Base-by-base conservation (phyloP, 2,797 vertebrate genomes). In the Acrossocheilus fasciatus region DNA sequence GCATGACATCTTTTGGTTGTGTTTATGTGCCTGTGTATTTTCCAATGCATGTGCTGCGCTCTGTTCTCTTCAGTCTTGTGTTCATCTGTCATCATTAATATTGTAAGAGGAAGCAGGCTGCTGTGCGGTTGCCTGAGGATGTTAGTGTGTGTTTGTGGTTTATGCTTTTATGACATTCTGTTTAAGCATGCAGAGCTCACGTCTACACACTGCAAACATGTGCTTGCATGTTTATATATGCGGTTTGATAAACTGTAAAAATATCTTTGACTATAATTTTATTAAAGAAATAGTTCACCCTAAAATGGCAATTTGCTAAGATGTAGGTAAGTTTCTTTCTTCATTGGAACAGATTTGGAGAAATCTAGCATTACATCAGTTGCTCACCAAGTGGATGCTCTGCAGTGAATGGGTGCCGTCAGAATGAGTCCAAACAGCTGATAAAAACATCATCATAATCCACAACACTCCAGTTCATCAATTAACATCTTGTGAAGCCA, bases 111-210 rank as follows among this genome's bases (percentile, higher is more conserved):
- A 52, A 75, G 70, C 59, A 15, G 66, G 47, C 82, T 64, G 86
- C 41, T 69, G 26, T 43, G 23, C 79, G 59, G 62, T 26, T 79
- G 86, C 81, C 23, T 50, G 57, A 84, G 52, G 83, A 75, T 85
- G 34, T 84, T 64, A 26, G 57, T 77, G 57, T 82, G 83, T 85
- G 62, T 81, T 18, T 72, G 39, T 82, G 78, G 62, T 78, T 66
- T 77, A 8, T 52, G 43, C 41, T 80, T 52, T 79, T 30, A 30
- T 68, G 83, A 23, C 66, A 6, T 45, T 36, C 11, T n/a, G 69
- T 54, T 83, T 11, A 64, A 47, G 39, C 11, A 59, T 9, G 6
- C 52, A 59, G 70, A 62, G 14, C 39, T 39, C 36, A 62, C 18
- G 7, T 34, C 12, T 14, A 26, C 26, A 9, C 43, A 39, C 20